These are phyloP conservation scores for Trachelus stipa DNA, from an alignment of 2,888 invertebrate species.

Conservation along the genomic window DNA sequence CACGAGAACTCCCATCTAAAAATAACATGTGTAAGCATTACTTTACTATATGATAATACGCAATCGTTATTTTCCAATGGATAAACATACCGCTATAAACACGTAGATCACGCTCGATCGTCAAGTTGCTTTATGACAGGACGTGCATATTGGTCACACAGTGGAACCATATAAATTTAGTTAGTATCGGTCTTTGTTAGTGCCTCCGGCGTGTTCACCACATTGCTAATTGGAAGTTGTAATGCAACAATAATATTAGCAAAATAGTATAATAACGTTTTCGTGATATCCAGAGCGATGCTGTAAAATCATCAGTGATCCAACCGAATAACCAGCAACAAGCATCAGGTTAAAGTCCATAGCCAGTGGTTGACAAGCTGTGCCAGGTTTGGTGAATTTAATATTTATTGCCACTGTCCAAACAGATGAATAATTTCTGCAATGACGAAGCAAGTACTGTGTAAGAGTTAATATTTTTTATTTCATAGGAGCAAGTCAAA, in stretches of 20 bases:
- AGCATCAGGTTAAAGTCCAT: background rate
- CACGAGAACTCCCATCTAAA: background rate
- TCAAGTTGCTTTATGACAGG: background rate
- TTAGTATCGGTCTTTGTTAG: slow-evolving; percentile 5
- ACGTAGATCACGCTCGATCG: background rate
- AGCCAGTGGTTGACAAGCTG: background rate
- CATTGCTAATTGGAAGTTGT: background rate
- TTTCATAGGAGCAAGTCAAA: no score
- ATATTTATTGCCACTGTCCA: background rate
- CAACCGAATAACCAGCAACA: background rate
- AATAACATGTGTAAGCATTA: background rate
- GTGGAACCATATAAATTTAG: background rate
- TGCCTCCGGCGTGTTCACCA: background rate
- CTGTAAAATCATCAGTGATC: background rate
- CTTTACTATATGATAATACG: background rate
- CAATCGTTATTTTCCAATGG: background rate
- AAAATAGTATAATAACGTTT: slow-evolving; percentile 49
- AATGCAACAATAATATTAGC: slow-evolving; percentile 50
- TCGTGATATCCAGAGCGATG: background rate
- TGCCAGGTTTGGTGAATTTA: no score
- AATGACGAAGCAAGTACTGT: background rate
- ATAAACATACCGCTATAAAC: background rate
- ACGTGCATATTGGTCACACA: background rate
- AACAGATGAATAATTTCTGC: background rate
- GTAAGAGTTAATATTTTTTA: no score